These are phyloP conservation scores for Spisula subtruncata DNA, from an alignment of 2,888 invertebrate genomes.

Conservation along the genomic window DNA sequence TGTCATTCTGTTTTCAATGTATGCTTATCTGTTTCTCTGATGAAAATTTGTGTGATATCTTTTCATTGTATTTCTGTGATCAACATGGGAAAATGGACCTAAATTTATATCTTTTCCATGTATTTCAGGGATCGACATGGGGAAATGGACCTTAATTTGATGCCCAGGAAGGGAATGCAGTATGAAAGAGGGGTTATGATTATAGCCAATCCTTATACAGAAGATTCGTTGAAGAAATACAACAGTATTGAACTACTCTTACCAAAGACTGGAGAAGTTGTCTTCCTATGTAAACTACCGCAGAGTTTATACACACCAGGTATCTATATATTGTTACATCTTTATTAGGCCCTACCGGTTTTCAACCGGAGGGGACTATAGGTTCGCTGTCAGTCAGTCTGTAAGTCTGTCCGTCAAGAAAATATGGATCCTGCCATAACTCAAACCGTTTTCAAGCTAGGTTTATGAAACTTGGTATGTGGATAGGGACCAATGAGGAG, in stretches of 20 bases:
- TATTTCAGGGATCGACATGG: constrained; percentile 80
- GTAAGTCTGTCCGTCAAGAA: too few species aligned
- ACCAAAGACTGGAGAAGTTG: constrained; percentile 84
- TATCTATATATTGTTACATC: too few species aligned
- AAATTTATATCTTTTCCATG: constrained; percentile 71
- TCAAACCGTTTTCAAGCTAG: too few species aligned
- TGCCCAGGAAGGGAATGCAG: constrained; percentile 84
- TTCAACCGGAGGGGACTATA: too few species aligned
- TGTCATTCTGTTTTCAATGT: too few species aligned
- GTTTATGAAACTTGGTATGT: too few species aligned
- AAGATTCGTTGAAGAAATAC: constrained; percentile 85
- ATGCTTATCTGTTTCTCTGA: too few species aligned
- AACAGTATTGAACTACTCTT: constrained; percentile 86
- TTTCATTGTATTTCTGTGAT: constrained; percentile 67
- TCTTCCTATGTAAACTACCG: constrained; percentile 85
- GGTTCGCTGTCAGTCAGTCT: too few species aligned
- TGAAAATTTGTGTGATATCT: background rate
- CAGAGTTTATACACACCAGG: constrained; percentile 87
- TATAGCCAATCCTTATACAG: constrained; percentile 86
- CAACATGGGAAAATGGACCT: constrained; percentile 86
- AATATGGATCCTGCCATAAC: too few species aligned
- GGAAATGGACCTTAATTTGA: constrained; percentile 86
- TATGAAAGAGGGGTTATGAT: constrained; percentile 85
- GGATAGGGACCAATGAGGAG: too few species aligned
- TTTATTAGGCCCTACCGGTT: too few species aligned